Evolutionary conservation across 2,888 invertebrate species (phyloP).

Genomic region (Hirudinaria manillensis): DNA sequence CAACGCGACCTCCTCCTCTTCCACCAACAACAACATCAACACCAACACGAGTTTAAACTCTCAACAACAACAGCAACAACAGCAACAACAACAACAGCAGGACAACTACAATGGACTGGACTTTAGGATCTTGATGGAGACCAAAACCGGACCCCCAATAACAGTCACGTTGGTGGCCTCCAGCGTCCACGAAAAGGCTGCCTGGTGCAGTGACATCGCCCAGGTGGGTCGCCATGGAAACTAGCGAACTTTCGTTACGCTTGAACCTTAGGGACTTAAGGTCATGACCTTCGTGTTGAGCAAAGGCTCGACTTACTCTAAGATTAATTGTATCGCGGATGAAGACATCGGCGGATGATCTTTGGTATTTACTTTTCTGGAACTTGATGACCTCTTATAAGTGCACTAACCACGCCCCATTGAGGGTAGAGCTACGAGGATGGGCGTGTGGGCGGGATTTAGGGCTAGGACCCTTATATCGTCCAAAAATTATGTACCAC

Average conservation of each 20-base stretch:
- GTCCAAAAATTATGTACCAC: no score
- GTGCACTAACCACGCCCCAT: no score
- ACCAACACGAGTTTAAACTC: background rate
- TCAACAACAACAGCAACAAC: conserved; percentile 18
- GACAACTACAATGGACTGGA: conserved; percentile 62
- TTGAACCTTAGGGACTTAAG: background rate
- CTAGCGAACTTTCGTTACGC: background rate
- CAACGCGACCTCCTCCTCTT: background rate
- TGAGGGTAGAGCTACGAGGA: no score
- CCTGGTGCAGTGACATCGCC: conserved; percentile 85
- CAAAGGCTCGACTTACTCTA: no score
- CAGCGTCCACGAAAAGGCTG: conserved; percentile 79
- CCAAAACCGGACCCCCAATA: conserved; percentile 62
- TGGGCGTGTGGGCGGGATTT: no score
- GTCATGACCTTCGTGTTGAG: no score
- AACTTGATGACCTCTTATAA: no score
- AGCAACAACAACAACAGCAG: background rate
- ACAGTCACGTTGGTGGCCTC: conserved; percentile 65
- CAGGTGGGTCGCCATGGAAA: no score
- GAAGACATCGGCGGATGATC: no score
- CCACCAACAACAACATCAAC: conserved; percentile 2
- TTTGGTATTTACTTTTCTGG: no score
- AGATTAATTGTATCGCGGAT: no score
- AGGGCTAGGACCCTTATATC: no score
- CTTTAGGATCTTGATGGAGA: conserved; percentile 68